phyloP scores from a whole-genome alignment of 2,797 vertebrate species.

The Parotocinclus haroldoi region DNA sequence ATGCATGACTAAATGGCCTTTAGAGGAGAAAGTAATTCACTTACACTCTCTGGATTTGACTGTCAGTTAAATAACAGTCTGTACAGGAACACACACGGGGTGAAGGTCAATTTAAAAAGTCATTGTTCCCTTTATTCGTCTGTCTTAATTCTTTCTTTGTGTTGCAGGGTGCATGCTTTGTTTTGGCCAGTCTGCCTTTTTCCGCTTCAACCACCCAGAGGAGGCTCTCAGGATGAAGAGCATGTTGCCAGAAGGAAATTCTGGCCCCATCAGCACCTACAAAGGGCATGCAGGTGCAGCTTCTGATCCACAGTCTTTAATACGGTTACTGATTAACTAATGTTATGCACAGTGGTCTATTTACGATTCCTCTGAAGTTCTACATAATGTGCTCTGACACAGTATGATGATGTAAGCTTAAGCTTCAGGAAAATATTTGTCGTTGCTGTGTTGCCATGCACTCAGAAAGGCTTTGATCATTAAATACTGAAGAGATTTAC shows the following conservation, averaged over 20 bases:
- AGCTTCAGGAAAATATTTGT: neutral
- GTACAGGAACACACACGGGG: no score
- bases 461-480: neutral
- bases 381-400: neutral
- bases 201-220: slow-evolving; percentile 95
- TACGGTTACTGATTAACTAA: slow-evolving; percentile 1
- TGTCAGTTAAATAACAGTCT: no score
- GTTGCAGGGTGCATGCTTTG: slow-evolving; percentile 92
- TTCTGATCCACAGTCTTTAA: neutral
- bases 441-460: neutral
- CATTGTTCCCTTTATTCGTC: neutral
- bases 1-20: no score
- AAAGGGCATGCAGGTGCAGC: slow-evolving; percentile 40
- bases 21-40: no score
- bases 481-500: neutral
- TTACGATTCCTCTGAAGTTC: neutral
- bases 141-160: slow-evolving; percentile 6
- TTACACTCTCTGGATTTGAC: no score
- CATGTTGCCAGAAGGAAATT: slow-evolving; percentile 78
- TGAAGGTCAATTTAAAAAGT: no score
- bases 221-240: slow-evolving; percentile 96
- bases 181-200: slow-evolving; percentile 90
- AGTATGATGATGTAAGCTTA: neutral
- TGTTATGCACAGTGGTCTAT: neutral
- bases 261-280: slow-evolving; percentile 55